A percentile compares a stretch with the other conserved stretches of the same genome.
Conservation (phyloP, 2,888 invertebrate species). For the Tenodera sinensis region DNA sequence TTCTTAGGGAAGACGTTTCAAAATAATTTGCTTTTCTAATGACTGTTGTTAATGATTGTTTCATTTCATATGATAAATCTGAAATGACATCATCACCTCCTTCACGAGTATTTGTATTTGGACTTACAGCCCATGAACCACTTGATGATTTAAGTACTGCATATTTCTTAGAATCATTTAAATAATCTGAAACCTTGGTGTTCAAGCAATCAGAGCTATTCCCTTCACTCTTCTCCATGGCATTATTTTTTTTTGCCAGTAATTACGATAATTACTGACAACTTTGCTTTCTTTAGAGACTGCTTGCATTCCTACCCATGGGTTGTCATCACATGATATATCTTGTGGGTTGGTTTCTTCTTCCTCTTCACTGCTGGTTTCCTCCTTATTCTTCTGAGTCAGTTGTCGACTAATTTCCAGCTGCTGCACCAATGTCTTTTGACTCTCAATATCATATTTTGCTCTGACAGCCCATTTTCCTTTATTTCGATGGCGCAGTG, state of each 20-base stretch:
- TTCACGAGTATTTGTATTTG: slow-evolving; percentile 8
- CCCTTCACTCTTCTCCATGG: not conserved
- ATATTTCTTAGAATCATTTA: not conserved
- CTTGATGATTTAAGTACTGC: slow-evolving; percentile 18
- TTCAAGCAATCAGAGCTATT: too few relatives aligned
- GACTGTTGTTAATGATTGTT: slow-evolving; percentile 46
- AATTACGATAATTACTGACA: slow-evolving; percentile 66
- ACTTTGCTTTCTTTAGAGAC: slow-evolving; percentile 58
- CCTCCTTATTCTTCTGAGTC: slow-evolving; percentile 63
- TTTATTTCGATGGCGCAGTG: slow-evolving; percentile 88
- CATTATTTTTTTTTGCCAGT: slow-evolving; percentile 53
- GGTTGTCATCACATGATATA: slow-evolving; percentile 54
- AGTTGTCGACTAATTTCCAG: slow-evolving; percentile 76
- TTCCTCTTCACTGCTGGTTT: slow-evolving; percentile 50
- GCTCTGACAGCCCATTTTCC: slow-evolving; percentile 92
- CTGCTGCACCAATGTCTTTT: slow-evolving; percentile 79
- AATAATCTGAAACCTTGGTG: too few relatives aligned
- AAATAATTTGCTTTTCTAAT: slow-evolving; percentile 41
- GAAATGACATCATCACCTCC: not conserved
- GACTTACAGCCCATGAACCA: slow-evolving; percentile 20
- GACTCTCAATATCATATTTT: slow-evolving; percentile 80
- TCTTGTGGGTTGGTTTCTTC: slow-evolving; percentile 33
- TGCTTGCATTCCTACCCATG: slow-evolving; percentile 58
- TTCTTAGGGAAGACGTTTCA: slow-evolving; percentile 33
- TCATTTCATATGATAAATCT: slow-evolving; percentile 38